phyloP scores from a whole-genome alignment of 1,140 invertebrate genomes.

The Lanistes nyassanus region DNA sequence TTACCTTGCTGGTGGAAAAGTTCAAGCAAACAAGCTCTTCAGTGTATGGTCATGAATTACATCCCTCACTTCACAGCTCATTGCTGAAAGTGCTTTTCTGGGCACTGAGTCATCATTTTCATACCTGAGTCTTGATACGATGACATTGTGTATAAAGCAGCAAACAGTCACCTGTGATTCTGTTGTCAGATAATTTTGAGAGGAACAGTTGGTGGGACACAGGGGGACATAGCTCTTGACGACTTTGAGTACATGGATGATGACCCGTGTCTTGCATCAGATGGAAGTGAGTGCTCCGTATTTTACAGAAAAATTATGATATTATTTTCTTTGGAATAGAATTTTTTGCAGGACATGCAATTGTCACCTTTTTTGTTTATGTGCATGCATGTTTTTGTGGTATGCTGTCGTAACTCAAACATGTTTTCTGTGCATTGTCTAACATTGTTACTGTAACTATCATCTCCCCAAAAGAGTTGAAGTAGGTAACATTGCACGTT shows the following conservation, averaged over 20 bases:
- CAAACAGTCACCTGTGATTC: constrained; percentile 6
- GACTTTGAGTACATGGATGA: constrained; percentile 65
- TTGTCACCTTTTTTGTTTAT: constrained; percentile 57
- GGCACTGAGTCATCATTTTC: constrained; percentile 42
- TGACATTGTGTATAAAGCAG: not conserved
- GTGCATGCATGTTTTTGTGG: not conserved
- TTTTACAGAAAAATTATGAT: no score
- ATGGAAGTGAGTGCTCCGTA: not conserved
- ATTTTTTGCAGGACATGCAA: not conserved
- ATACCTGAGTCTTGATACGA: no score
- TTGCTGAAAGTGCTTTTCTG: constrained; percentile 65
- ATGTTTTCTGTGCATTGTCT: no score
- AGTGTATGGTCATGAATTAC: constrained; percentile 36
- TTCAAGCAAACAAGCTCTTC: constrained; percentile 50
- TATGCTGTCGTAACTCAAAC: no score
- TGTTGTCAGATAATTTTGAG: constrained; percentile 47
- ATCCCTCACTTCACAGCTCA: not conserved
- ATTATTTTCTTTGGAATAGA: not conserved
- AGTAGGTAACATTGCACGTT: no score
- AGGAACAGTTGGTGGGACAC: constrained; percentile 48
- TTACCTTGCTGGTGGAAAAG: no score
- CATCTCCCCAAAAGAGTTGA: no score
- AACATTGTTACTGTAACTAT: no score
- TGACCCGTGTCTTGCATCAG: constrained; percentile 49
- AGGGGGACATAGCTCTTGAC: constrained; percentile 62